Base-by-base conservation (phyloP, 2,797 vertebrate genomes). In the Sciurus vulgaris region DNA sequence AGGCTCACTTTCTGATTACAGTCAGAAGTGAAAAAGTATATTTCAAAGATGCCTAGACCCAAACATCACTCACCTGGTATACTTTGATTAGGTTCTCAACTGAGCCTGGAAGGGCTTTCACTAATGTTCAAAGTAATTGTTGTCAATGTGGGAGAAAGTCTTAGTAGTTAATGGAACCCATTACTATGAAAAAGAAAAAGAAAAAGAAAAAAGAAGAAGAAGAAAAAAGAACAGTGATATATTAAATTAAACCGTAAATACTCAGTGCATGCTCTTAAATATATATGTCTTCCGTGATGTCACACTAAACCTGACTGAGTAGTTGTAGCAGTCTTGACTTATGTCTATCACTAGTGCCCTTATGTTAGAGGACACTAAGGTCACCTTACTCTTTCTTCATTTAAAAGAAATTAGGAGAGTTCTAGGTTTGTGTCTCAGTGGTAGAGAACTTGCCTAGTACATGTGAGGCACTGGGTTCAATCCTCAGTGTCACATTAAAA, bases 231-330 rank as follows among this genome's bases (percentile, higher is more conserved):
- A 74, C 3, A 84, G 5, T 67, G 18, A n/a, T 69, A 56, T 3
- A 65, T 59, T 81, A 87, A 79, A 92, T 74, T 74, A 7, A 86
- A 91, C 51, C 49, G 24, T 61, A 67, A 56, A 59, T 30, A 63
- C 82, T 94, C 11, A 93, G 38, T 78, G 86, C 15, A n/a, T 35
- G 84, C 35, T 74, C 54, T 82, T 65, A 79, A 78, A 41, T 59
- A 49, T 59, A 49, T 76, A 38, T 38, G 1, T 74, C 51, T 94
- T 77, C 24, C 10, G 70, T 81, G 61, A 35, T 65, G 8, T 78
- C 12, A n/a, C 10, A 41, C 44, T 81, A 89, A 76, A 91, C 61
- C 2, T 73, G 5, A 78, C 44, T 13, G 33, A 77, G 38, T 0
- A 86, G 12, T 49, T 70, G 11, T 20, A 78, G n/a, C 11, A 47